phyloP scores from a whole-genome alignment of 1,140 invertebrate genomes.

The Aradophagus sp. region DNA sequence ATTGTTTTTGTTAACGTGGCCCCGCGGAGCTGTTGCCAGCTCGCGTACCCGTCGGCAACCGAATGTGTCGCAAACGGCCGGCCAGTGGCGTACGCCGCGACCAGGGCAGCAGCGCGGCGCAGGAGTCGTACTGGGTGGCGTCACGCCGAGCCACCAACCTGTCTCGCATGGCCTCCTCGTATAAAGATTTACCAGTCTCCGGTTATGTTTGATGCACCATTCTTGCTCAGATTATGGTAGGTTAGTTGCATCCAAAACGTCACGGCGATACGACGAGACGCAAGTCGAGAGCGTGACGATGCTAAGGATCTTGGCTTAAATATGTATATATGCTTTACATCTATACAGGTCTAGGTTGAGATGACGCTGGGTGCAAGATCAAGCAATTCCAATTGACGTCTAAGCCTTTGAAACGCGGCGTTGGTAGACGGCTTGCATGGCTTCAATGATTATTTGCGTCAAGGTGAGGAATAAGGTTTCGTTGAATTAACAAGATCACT shows the following conservation, averaged over 20 bases:
- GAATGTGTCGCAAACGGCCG: constrained; percentile 68
- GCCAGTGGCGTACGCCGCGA: constrained; percentile 65
- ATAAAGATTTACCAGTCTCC: constrained; percentile 73
- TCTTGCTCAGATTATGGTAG: constrained; percentile 71
- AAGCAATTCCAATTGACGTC: too few relatives aligned
- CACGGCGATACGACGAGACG: constrained; percentile 20
- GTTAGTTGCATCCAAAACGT: constrained; percentile 71
- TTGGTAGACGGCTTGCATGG: too few relatives aligned
- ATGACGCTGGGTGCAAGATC: too few relatives aligned
- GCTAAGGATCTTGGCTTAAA: constrained; percentile 2
- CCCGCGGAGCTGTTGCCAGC: constrained; percentile 61
- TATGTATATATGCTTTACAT: neutral
- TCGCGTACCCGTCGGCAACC: constrained; percentile 43
- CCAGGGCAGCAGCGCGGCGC: constrained; percentile 56
- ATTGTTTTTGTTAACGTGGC: constrained; percentile 42
- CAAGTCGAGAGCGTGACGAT: constrained; percentile 36
- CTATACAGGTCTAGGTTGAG: too few relatives aligned
- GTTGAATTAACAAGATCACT: too few relatives aligned
- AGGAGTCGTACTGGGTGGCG: constrained; percentile 18
- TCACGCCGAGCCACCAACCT: neutral
- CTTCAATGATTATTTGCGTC: too few relatives aligned
- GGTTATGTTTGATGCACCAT: constrained; percentile 75
- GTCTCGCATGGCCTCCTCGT: constrained; percentile 62
- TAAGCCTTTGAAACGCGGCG: too few relatives aligned
- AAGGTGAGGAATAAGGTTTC: too few relatives aligned